phyloP scores from a whole-genome alignment of 1,140 invertebrate genomes.

The Diachasmimorpha longicaudata region DNA sequence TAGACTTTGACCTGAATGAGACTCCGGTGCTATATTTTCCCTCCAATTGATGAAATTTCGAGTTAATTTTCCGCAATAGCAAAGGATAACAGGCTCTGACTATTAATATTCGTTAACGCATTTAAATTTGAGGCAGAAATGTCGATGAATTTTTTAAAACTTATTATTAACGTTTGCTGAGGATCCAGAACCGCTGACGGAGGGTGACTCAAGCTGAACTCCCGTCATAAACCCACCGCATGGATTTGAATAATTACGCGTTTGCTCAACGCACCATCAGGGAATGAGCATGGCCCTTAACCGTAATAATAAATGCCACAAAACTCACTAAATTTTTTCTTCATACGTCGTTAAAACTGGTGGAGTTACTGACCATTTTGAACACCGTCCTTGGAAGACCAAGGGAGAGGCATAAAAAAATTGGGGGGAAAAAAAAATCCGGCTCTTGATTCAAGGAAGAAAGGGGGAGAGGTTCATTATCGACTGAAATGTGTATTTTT shows the following conservation, averaged over 20 bases:
- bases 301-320: neutral
- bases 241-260: neutral
- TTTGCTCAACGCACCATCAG: neutral
- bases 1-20: too few relatives aligned
- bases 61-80: too few relatives aligned
- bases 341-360: neutral
- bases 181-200: too few relatives aligned
- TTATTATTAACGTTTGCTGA: too few relatives aligned
- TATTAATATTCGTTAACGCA: too few relatives aligned
- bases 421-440: neutral
- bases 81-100: too few relatives aligned
- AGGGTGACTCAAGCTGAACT: neutral
- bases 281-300: neutral
- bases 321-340: neutral
- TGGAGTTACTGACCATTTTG: neutral
- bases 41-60: too few relatives aligned
- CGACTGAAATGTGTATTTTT: slow-evolving; percentile 2
- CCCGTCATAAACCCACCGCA: neutral
- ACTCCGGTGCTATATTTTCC: too few relatives aligned
- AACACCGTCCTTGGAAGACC: neutral
- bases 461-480: slow-evolving; percentile 5
- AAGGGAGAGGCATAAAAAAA: neutral
- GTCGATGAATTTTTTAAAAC: too few relatives aligned
- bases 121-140: too few relatives aligned
- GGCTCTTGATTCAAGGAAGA: neutral